Percentiles rank a stretch among this genome's conserved stretches.
Evolutionary conservation across 2,888 invertebrate species (phyloP).

Genomic region (Sepiola atlantica): DNA sequence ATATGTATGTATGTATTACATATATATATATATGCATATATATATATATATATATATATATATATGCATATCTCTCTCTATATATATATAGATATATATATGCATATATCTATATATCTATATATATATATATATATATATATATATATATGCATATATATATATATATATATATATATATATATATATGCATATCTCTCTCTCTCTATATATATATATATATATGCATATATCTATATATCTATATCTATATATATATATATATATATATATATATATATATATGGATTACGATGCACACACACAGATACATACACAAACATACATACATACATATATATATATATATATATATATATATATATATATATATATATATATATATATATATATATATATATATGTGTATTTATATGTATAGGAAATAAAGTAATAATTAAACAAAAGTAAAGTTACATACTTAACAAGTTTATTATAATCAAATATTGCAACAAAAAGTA

Average conservation of each 20-base stretch:
- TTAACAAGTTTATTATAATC: too few species aligned
- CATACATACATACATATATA: not conserved
- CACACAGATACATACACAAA: not conserved
- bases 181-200: too few species aligned
- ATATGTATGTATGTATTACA: not conserved
- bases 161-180: not conserved
- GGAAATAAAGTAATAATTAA: too few species aligned
- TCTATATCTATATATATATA: conserved; percentile 33
- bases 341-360: not conserved
- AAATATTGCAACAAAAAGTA: too few species aligned
- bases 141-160: not conserved
- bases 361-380: not conserved
- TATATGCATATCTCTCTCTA: not conserved
- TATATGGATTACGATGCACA: not conserved
- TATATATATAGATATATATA: not conserved
- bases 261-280: not conserved
- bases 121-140: not conserved
- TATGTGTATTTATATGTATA: not conserved
- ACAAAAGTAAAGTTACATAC: too few species aligned
- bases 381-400: not conserved
- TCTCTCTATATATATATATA: not conserved
- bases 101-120: not conserved
- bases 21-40: not conserved
- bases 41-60: not conserved
- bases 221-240: not conserved